Percentiles rank a stretch among this genome's conserved stretches.
Evolutionary conservation across 2,888 invertebrate species (phyloP).

Genomic region (Stictocephala bisonia): DNA sequence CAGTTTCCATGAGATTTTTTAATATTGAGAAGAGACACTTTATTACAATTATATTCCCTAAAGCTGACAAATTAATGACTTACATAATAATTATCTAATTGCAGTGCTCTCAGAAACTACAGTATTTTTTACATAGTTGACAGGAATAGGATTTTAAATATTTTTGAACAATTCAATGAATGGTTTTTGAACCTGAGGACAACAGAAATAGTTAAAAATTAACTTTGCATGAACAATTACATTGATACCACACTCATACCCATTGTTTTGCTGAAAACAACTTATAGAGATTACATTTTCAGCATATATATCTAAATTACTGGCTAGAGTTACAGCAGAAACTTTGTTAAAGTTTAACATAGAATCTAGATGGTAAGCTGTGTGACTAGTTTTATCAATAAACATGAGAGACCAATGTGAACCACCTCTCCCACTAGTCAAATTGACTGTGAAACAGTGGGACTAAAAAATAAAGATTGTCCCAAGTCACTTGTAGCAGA

Average conservation of each 20-base stretch:
- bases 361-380: conserved; percentile 7
- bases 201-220: conserved; percentile 3
- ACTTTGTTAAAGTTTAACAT: neutral
- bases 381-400: neutral
- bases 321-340: neutral
- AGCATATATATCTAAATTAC: neutral
- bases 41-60: neutral
- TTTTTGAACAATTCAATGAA: neutral
- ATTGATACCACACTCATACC: neutral
- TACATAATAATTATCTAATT: neutral
- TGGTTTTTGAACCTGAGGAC: neutral
- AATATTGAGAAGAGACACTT: neutral
- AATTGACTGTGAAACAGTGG: neutral
- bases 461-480: neutral
- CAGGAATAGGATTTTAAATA: neutral
- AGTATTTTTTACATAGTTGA: neutral
- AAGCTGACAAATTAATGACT: neutral
- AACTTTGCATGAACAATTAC: neutral
- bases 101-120: neutral
- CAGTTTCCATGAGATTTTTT: neutral
- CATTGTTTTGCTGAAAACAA: conserved; percentile 5
- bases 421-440: neutral
- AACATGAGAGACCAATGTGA: neutral
- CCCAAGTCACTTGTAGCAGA: neutral
- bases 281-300: neutral